phyloP scores from a whole-genome alignment of 2,113 vertebrate genomes.

The Xiphorhynchus elegans region DNA sequence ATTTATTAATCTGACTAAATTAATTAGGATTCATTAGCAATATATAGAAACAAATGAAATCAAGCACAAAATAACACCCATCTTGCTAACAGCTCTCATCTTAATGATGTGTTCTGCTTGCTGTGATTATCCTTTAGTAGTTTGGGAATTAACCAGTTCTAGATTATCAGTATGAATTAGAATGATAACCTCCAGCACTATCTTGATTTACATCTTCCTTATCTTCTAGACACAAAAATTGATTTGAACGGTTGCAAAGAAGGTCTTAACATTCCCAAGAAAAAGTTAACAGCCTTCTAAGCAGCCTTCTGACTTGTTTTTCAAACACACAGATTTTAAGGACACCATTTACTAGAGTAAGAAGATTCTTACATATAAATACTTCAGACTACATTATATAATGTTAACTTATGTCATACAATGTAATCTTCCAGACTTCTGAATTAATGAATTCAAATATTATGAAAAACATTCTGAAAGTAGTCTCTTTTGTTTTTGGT shows the following conservation, averaged over 20 bases:
- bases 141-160: background rate
- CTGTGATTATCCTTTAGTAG: background rate
- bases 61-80: background rate
- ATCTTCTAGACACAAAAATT: background rate
- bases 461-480: constrained; percentile 5
- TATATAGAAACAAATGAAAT: constrained; percentile 21
- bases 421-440: background rate
- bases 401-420: background rate
- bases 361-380: background rate
- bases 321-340: background rate
- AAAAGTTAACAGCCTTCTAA: background rate
- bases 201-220: background rate
- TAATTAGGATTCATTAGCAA: background rate
- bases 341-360: background rate
- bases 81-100: background rate
- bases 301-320: background rate
- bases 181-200: background rate
- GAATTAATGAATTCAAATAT: background rate
- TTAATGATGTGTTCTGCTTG: background rate
- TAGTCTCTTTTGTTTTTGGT: background rate
- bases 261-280: background rate
- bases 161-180: background rate
- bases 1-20: constrained; percentile 8
- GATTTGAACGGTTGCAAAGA: background rate
- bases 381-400: background rate